These are phyloP conservation scores for Anableps anableps DNA, from an alignment of 2,797 vertebrate species.

Conservation along the genomic window DNA sequence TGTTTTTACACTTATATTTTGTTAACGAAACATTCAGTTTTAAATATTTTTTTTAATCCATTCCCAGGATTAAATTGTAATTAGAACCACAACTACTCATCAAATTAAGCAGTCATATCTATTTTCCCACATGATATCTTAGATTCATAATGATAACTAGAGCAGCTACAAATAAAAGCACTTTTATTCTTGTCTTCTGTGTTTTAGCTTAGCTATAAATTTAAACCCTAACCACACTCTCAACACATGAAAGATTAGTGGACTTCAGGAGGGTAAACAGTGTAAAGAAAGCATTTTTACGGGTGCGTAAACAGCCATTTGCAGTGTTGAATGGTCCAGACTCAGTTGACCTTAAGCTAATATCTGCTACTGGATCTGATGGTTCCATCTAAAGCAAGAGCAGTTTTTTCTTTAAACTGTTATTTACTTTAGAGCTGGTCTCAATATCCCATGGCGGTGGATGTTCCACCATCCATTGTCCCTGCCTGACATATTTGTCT, in stretches of 20 bases:
- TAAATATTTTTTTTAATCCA: neutral
- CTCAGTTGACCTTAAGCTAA: constrained; percentile 24
- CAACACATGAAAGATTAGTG: constrained; percentile 30
- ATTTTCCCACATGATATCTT: neutral
- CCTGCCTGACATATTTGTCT: constrained; percentile 71
- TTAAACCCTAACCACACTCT: constrained; percentile 19
- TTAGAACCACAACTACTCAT: neutral
- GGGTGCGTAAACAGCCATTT: constrained; percentile 6
- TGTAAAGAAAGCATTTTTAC: constrained; percentile 15
- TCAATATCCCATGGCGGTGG: constrained; percentile 68
- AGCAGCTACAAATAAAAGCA: neutral
- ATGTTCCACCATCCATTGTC: constrained; percentile 74
- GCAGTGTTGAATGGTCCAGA: constrained; percentile 4
- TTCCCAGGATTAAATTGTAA: neutral
- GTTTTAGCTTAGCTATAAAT: constrained; percentile 25
- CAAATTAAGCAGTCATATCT: neutral
- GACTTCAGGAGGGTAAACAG: constrained; percentile 17
- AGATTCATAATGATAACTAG: neutral
- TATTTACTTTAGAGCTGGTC: constrained; percentile 68
- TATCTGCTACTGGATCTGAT: constrained; percentile 23
- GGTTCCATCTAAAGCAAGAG: constrained; percentile 22
- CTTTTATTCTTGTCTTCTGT: neutral
- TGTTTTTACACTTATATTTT: neutral
- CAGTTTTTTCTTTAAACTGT: constrained; percentile 43
- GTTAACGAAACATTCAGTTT: too few species aligned